These are phyloP conservation scores for Cydia strobilella DNA, from an alignment of 1,140 invertebrate genomes.

Conservation along the genomic window DNA sequence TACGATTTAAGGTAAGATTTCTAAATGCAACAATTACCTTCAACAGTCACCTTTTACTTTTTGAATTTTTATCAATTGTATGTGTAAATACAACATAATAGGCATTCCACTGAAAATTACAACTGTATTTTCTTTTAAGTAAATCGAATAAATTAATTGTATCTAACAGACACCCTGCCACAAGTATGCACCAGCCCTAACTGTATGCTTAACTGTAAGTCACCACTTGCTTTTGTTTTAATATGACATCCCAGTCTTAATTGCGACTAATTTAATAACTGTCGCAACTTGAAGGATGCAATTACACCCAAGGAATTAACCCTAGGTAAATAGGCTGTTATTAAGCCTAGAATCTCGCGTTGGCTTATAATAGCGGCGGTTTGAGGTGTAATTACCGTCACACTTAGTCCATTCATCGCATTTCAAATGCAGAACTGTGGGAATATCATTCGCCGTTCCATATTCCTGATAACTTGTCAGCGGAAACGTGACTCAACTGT, in stretches of 20 bases:
- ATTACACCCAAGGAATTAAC: slow-evolving; percentile 13
- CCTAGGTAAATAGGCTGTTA: slow-evolving; percentile 16
- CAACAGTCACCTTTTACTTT: slow-evolving; percentile 18
- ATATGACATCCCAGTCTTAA: slow-evolving; percentile 1
- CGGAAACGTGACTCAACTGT: slow-evolving; percentile 69
- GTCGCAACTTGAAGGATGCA: slow-evolving; percentile 12
- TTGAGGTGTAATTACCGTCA: background rate
- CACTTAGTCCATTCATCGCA: slow-evolving; percentile 38
- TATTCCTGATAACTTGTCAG: slow-evolving; percentile 71
- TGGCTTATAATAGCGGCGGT: slow-evolving; percentile 3
- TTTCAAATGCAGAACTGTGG: slow-evolving; percentile 58
- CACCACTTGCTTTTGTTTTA: slow-evolving; percentile 1
- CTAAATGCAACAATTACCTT: background rate
- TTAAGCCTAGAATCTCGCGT: slow-evolving; percentile 24
- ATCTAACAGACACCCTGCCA: too few species aligned
- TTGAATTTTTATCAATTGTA: too few species aligned
- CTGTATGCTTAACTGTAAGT: background rate
- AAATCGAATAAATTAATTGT: too few species aligned
- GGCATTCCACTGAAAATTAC: too few species aligned
- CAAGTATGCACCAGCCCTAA: too few species aligned
- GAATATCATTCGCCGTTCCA: slow-evolving; percentile 65
- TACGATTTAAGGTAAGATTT: slow-evolving; percentile 58
- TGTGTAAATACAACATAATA: background rate
- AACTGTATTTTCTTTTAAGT: too few species aligned
- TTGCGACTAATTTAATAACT: slow-evolving; percentile 8